phyloP scores from a whole-genome alignment of 2,888 invertebrate species.

The Scaptomyza cyrtandrae region DNA sequence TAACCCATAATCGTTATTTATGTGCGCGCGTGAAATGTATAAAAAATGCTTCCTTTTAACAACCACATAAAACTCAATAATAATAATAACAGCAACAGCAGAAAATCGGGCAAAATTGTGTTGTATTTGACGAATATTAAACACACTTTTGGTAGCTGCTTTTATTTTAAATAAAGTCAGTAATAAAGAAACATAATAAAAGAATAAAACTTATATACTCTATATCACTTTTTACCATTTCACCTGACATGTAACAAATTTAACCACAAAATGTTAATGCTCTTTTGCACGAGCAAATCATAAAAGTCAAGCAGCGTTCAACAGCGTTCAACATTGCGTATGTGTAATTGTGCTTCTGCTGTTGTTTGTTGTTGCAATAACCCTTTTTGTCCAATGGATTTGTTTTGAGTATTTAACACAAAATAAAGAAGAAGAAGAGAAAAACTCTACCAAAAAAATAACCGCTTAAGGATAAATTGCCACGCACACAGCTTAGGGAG shows the following conservation, averaged over 20 bases:
- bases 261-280: too few species aligned
- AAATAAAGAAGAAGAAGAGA: not conserved
- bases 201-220: not conserved
- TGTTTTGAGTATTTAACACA: conserved; percentile 61
- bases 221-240: not conserved
- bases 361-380: conserved; percentile 25
- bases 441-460: conserved; percentile 17
- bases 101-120: not conserved
- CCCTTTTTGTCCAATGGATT: conserved; percentile 47
- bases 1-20: conserved; percentile 71
- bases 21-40: conserved; percentile 77
- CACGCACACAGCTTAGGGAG: conserved; percentile 44
- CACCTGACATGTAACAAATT: not conserved
- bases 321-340: conserved; percentile 46
- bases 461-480: conserved; percentile 45
- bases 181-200: not conserved
- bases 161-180: not conserved
- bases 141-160: not conserved
- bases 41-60: conserved; percentile 70
- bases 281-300: not conserved
- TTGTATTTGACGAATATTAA: not conserved
- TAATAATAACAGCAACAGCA: not conserved
- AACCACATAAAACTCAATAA: conserved; percentile 59
- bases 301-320: conserved; percentile 3
- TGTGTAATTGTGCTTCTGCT: conserved; percentile 49